These are phyloP conservation scores for Leptura quadrifasciata DNA, from an alignment of 2,888 invertebrate species.

Conservation along the genomic window DNA sequence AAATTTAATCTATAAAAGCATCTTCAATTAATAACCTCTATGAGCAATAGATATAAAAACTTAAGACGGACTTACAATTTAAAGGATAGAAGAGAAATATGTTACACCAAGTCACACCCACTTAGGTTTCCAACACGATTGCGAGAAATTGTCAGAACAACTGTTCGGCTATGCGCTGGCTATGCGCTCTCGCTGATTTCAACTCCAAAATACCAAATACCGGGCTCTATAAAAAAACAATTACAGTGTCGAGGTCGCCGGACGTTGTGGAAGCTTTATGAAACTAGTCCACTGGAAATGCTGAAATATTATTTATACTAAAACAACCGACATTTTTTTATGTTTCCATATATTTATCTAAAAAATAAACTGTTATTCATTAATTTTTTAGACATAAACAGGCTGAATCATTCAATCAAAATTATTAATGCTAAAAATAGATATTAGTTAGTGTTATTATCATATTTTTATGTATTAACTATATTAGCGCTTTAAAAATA, in stretches of 20 bases:
- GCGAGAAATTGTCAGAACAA: conserved; percentile 33
- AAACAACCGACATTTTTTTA: not conserved
- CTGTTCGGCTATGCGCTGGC: conserved; percentile 24
- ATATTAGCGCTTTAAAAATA: too few species aligned
- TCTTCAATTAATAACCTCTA: not conserved
- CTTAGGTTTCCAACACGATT: conserved; percentile 41
- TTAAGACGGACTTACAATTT: conserved; percentile 17
- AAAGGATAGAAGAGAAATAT: not conserved
- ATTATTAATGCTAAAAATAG: not conserved
- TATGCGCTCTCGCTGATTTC: conserved; percentile 31
- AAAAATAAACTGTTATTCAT: not conserved
- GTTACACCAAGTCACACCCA: conserved; percentile 46
- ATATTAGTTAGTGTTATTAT: not conserved
- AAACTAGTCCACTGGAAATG: conserved; percentile 9
- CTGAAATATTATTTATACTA: conserved; percentile 13
- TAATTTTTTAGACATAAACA: not conserved
- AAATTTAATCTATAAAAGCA: not conserved
- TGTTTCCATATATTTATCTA: not conserved
- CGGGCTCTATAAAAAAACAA: conserved; percentile 42
- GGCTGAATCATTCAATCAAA: not conserved
- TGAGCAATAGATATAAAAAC: not conserved
- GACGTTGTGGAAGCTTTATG: not conserved
- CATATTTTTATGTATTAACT: not conserved
- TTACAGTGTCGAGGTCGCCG: conserved; percentile 37
- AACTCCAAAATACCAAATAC: conserved; percentile 33